A percentile compares a stretch with the other conserved stretches of the same genome.
phyloP scores from a whole-genome alignment of 2,797 vertebrate genomes.

The Gobio occitaniae region DNA sequence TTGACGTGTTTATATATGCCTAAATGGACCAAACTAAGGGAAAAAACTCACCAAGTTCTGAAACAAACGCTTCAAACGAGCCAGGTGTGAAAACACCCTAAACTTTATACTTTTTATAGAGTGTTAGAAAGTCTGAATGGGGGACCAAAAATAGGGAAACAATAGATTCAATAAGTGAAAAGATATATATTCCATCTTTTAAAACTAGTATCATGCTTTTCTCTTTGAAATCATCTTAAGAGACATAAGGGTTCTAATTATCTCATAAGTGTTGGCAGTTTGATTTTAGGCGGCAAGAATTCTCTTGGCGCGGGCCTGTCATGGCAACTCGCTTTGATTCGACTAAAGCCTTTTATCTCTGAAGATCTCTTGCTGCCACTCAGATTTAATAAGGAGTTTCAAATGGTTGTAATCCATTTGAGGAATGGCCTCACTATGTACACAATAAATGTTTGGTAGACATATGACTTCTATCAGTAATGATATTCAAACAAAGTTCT shows the following conservation, averaged over 20 bases:
- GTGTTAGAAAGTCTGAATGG: background rate
- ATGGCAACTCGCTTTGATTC: conserved; percentile 55
- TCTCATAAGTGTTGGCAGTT: conserved; percentile 33
- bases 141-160: background rate
- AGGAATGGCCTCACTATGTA: conserved; percentile 29
- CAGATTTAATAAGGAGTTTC: conserved; percentile 47
- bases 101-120: background rate
- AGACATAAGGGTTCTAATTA: conserved; percentile 1
- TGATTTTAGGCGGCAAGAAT: conserved; percentile 43
- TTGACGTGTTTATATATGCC: background rate
- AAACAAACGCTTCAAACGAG: background rate
- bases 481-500: conserved; percentile 19
- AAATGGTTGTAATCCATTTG: conserved; percentile 46
- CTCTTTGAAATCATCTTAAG: background rate
- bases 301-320: conserved; percentile 30
- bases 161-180: background rate
- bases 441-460: conserved; percentile 36
- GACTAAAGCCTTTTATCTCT: conserved; percentile 55
- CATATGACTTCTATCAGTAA: conserved; percentile 18
- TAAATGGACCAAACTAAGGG: background rate
- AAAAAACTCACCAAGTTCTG: background rate
- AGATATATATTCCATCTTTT: background rate
- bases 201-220: background rate
- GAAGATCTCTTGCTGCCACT: conserved; percentile 39
- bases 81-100: background rate